Conservation (phyloP, 2,797 vertebrate species). For the Thaleichthys pacificus region DNA sequence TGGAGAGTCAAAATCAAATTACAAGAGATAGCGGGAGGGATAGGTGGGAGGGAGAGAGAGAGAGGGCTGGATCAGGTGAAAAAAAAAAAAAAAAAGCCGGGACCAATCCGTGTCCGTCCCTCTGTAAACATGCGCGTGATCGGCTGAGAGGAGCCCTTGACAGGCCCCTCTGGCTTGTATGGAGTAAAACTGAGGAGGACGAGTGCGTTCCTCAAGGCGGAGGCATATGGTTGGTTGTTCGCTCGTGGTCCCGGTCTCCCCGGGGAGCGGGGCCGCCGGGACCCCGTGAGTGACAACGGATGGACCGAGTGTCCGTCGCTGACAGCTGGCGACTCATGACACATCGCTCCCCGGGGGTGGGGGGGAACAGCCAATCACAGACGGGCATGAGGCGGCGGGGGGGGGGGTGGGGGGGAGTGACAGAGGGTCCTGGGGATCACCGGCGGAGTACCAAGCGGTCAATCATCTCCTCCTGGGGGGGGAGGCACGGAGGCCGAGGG, state of each 20-base stretch:
- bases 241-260: background rate
- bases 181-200: background rate
- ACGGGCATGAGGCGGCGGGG: background rate
- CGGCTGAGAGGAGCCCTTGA: constrained; percentile 30
- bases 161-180: constrained; percentile 25
- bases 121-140: constrained; percentile 39
- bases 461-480: constrained; percentile 29
- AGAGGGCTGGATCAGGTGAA: constrained; percentile 11
- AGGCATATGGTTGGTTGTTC: background rate
- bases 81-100: too few relatives aligned
- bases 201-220: background rate
- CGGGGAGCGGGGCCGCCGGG: too few relatives aligned
- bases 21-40: constrained; percentile 43
- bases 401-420: background rate
- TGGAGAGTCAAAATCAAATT: constrained; percentile 65
- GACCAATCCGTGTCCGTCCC: constrained; percentile 4
- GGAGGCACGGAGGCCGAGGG: background rate
- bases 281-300: background rate
- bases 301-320: background rate
- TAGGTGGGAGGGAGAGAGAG: constrained; percentile 21
- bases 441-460: constrained; percentile 30
- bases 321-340: constrained; percentile 7
- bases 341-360: background rate
- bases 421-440: constrained; percentile 19
- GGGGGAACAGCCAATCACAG: constrained; percentile 1